A percentile compares a stretch with the other conserved stretches of the same genome.
These are phyloP conservation scores for Macrosteles quadrilineatus DNA, from an alignment of 1,140 invertebrate species.

Conservation along the genomic window DNA sequence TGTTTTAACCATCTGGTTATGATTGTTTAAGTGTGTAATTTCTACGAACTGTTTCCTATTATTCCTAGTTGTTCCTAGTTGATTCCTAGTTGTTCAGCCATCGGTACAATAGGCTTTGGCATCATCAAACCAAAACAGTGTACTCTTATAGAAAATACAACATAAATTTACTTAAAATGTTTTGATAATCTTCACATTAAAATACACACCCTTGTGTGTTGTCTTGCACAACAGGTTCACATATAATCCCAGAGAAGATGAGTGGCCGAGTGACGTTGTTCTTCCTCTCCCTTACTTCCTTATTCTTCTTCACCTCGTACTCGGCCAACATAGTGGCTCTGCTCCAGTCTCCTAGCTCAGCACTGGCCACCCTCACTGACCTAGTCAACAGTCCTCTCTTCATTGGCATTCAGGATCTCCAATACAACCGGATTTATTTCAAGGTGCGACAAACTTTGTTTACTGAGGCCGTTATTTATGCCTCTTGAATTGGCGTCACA, in stretches of 20 bases:
- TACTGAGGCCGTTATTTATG: too few relatives aligned
- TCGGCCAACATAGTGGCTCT: slow-evolving; percentile 72
- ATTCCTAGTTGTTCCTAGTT: too few relatives aligned
- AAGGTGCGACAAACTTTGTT: slow-evolving; percentile 50
- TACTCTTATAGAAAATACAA: too few relatives aligned
- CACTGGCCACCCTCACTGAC: slow-evolving; percentile 62
- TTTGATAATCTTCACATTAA: too few relatives aligned
- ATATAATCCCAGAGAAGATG: slow-evolving; percentile 50
- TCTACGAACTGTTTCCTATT: too few relatives aligned
- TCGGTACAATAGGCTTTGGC: too few relatives aligned
- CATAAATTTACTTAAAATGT: too few relatives aligned
- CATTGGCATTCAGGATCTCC: slow-evolving; percentile 61
- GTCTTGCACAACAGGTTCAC: slow-evolving; percentile 50
- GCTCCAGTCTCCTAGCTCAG: slow-evolving; percentile 62
- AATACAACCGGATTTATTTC: slow-evolving; percentile 63
- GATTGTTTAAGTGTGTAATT: too few relatives aligned
- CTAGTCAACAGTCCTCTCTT: slow-evolving; percentile 61
- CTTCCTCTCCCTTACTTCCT: slow-evolving; percentile 59
- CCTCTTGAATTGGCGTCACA: neutral
- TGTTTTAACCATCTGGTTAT: too few relatives aligned
- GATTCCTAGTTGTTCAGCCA: too few relatives aligned
- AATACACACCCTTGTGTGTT: too few relatives aligned
- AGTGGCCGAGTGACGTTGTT: slow-evolving; percentile 57
- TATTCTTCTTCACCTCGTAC: slow-evolving; percentile 69
- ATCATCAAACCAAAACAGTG: too few relatives aligned